phyloP scores from a whole-genome alignment of 2,888 invertebrate genomes.

The Aphidoletes aphidimyza region DNA sequence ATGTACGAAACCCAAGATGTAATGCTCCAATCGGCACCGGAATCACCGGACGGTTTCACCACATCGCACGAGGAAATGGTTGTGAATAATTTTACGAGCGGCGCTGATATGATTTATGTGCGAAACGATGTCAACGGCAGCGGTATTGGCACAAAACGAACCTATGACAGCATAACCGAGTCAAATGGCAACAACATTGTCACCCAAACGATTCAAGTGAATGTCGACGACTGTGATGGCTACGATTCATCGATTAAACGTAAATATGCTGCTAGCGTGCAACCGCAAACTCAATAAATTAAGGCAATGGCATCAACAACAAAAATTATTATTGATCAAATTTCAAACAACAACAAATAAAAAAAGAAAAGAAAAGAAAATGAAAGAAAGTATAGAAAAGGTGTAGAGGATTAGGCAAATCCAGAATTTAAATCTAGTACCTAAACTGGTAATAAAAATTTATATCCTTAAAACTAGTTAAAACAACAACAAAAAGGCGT shows the following conservation, averaged over 20 bases:
- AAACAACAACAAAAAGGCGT: too few species aligned
- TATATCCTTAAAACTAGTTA: slow-evolving; percentile 30
- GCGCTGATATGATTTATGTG: slow-evolving; percentile 44
- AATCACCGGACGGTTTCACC: slow-evolving; percentile 71
- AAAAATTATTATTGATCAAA: slow-evolving; percentile 7
- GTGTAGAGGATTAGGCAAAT: neutral
- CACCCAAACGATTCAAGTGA: neutral
- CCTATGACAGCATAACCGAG: neutral
- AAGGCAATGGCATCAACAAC: neutral
- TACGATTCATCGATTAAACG: slow-evolving; percentile 19
- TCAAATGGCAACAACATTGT: neutral
- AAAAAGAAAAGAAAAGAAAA: neutral
- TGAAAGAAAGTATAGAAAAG: neutral
- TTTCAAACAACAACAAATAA: neutral
- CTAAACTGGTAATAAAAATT: slow-evolving; percentile 2
- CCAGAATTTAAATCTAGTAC: neutral
- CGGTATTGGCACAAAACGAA: neutral
- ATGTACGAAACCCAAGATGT: slow-evolving; percentile 74
- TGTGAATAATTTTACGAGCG: slow-evolving; percentile 21
- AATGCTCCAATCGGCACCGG: slow-evolving; percentile 72
- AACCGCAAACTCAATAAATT: slow-evolving; percentile 30
- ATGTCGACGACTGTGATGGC: neutral
- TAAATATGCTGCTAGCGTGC: neutral
- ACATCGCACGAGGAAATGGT: slow-evolving; percentile 24
- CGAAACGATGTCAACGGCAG: slow-evolving; percentile 14